These are phyloP conservation scores for Apamea anceps DNA, from an alignment of 2,888 invertebrate species.

Conservation along the genomic window DNA sequence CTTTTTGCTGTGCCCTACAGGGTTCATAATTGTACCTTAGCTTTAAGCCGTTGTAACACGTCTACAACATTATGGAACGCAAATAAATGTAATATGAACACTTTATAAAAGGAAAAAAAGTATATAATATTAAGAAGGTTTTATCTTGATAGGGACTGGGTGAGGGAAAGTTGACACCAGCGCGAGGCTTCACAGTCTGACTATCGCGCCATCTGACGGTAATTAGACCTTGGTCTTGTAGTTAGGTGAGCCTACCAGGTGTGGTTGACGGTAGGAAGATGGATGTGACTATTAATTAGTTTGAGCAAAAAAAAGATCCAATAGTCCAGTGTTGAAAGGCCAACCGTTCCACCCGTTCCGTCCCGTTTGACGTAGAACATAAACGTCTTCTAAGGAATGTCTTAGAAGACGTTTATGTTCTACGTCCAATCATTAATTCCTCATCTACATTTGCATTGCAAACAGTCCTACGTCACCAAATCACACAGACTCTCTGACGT, in stretches of 20 bases:
- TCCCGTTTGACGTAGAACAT: no score
- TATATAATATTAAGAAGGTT: not conserved
- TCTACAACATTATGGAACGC: no score
- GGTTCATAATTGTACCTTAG: no score
- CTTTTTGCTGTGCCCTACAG: no score
- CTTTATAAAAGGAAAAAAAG: no score
- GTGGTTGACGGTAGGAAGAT: constrained; percentile 19
- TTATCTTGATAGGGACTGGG: not conserved
- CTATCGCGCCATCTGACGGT: not conserved
- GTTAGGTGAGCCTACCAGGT: not conserved
- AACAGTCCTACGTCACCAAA: not conserved
- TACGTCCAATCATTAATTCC: not conserved
- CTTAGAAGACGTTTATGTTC: not conserved
- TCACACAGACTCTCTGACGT: not conserved
- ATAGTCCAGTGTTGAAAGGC: not conserved
- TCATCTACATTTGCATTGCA: not conserved
- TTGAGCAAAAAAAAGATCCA: not conserved
- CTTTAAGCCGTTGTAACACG: no score
- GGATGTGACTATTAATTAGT: constrained; percentile 14
- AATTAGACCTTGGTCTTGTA: constrained; percentile 19
- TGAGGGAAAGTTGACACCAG: not conserved
- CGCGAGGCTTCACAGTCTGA: not conserved
- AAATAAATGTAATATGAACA: no score
- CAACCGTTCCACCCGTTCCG: no score
- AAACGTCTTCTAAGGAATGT: no score